A percentile compares a stretch with the other conserved stretches of the same genome.
These are phyloP conservation scores for Spizella passerina DNA, from an alignment of 2,797 vertebrate genomes.

Conservation along the genomic window DNA sequence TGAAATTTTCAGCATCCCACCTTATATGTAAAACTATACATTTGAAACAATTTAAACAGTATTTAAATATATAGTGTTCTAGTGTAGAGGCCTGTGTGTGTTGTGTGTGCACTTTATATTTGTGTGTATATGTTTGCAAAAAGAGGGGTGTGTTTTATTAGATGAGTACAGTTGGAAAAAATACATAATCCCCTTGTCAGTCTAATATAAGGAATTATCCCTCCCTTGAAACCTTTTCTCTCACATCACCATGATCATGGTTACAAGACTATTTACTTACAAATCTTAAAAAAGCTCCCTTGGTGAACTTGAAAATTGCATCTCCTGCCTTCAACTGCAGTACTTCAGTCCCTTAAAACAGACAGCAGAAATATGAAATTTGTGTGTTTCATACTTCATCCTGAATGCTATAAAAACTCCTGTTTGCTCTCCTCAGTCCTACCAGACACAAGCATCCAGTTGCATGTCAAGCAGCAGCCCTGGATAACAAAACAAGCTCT, in stretches of 20 bases:
- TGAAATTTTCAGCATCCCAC: not conserved
- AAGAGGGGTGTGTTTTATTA: not conserved
- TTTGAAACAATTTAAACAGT: not conserved
- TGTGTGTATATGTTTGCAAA: not conserved
- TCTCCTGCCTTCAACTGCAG: not conserved
- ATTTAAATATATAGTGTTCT: not conserved
- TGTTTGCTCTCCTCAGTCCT: not conserved
- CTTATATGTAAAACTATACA: not conserved
- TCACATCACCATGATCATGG: not conserved
- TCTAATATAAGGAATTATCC: not conserved
- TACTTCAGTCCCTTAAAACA: not conserved
- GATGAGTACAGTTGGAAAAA: not conserved
- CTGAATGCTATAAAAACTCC: not conserved
- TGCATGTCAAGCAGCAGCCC: not conserved
- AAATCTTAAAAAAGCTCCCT: not conserved
- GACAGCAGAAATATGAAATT: not conserved
- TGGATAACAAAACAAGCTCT: conserved; percentile 28
- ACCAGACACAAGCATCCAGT: conserved; percentile 8
- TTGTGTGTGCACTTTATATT: not conserved
- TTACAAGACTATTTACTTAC: not conserved
- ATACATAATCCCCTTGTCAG: not conserved
- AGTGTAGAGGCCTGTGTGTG: not conserved
- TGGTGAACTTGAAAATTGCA: not conserved
- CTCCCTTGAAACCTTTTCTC: not conserved
- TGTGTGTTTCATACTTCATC: not conserved